Evolutionary conservation across 2,113 vertebrate genomes (phyloP).

Genomic region (Macquaria australasica): DNA sequence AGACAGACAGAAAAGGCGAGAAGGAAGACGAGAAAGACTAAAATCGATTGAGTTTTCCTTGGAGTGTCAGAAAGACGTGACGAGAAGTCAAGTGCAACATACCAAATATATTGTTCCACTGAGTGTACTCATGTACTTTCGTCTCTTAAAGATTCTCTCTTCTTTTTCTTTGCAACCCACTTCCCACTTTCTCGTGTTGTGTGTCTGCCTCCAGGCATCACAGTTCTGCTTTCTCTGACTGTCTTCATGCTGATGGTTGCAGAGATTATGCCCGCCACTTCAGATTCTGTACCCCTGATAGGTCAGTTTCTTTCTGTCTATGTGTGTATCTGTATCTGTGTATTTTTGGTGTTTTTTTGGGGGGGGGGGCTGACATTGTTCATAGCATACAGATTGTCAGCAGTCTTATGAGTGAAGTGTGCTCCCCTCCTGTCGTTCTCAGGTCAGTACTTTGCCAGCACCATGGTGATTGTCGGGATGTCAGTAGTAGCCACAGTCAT

Average conservation of each 20-base stretch:
- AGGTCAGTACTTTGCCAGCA: constrained; percentile 89
- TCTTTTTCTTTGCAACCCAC: constrained; percentile 26
- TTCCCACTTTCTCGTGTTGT: constrained; percentile 39
- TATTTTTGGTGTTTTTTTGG: background rate
- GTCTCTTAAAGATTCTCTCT: constrained; percentile 17
- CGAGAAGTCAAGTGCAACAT: constrained; percentile 41
- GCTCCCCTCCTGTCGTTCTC: constrained; percentile 39
- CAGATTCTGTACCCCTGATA: constrained; percentile 80
- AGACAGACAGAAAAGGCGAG: constrained; percentile 13
- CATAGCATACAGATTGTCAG: background rate
- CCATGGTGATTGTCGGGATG: constrained; percentile 89
- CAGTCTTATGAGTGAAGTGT: constrained; percentile 21
- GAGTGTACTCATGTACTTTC: constrained; percentile 9
- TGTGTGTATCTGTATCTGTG: background rate
- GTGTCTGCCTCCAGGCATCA: constrained; percentile 77
- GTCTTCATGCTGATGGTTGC: constrained; percentile 84
- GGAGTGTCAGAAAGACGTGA: constrained; percentile 43
- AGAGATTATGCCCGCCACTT: constrained; percentile 83
- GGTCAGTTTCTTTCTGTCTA: constrained; percentile 54
- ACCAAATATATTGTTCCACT: constrained; percentile 42
- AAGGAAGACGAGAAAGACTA: constrained; percentile 36
- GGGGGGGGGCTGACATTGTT: background rate
- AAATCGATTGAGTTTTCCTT: constrained; percentile 34
- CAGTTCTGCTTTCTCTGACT: constrained; percentile 80
- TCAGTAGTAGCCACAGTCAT: constrained; percentile 88